A percentile compares a stretch with the other conserved stretches of the same genome.
Evolutionary conservation across 2,888 invertebrate species (phyloP).

Genomic region (Plebejus anna): DNA sequence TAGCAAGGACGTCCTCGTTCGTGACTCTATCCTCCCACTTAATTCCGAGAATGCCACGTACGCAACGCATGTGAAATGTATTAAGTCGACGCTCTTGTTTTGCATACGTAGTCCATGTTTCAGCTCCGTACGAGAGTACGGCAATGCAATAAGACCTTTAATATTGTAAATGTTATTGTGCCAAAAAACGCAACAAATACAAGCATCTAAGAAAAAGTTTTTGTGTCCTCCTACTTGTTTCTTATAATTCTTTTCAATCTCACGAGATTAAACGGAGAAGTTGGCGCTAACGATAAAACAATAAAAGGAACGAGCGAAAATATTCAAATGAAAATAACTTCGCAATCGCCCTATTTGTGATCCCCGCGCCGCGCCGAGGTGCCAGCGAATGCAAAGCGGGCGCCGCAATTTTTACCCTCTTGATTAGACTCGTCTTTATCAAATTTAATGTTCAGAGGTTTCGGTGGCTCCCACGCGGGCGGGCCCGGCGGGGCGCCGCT

Average conservation of each 20-base stretch:
- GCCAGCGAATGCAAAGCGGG: slow-evolving; percentile 17
- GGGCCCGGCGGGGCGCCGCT: slow-evolving; percentile 44
- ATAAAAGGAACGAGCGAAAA: slow-evolving; percentile 3
- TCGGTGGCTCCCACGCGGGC: slow-evolving; percentile 42
- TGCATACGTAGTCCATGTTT: no score
- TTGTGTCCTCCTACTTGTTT: background rate
- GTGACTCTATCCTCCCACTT: no score
- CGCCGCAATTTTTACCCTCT: slow-evolving; percentile 34
- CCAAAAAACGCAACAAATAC: no score
- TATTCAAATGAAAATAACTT: slow-evolving; percentile 17
- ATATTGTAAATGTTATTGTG: no score
- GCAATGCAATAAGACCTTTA: no score
- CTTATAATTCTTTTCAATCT: background rate
- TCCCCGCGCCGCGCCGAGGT: background rate
- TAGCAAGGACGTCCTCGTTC: no score
- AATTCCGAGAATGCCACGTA: no score
- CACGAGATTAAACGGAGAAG: background rate
- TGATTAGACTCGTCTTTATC: slow-evolving; percentile 40
- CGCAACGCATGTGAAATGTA: no score
- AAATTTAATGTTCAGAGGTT: slow-evolving; percentile 40
- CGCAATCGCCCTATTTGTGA: slow-evolving; percentile 29
- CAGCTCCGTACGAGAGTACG: no score
- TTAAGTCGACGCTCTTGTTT: no score
- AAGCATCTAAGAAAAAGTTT: background rate
- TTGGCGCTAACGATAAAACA: slow-evolving; percentile 12